Evolutionary conservation across 2,888 invertebrate genomes (phyloP).

Genomic region (Pandemis cinnamomeana): DNA sequence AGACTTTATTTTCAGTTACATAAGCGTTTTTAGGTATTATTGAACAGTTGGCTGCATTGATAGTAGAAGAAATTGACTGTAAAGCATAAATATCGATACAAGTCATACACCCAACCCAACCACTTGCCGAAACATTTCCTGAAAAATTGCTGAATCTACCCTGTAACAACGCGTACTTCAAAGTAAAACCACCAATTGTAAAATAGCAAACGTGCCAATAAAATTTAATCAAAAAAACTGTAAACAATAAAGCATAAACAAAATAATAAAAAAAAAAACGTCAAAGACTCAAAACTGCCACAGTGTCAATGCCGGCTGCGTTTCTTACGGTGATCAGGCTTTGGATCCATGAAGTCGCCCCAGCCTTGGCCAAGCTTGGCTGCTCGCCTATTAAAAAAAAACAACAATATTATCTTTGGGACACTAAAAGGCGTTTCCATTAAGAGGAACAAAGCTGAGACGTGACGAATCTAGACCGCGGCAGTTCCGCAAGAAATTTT

Average conservation of each 20-base stretch:
- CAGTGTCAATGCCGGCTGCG: constrained; percentile 48
- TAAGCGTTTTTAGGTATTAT: too few relatives aligned
- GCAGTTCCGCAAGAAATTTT: too few relatives aligned
- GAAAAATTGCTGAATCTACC: too few relatives aligned
- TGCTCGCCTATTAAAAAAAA: constrained; percentile 53
- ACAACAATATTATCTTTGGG: background rate
- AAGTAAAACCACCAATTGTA: background rate
- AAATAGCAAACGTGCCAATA: background rate
- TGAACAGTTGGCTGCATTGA: too few relatives aligned
- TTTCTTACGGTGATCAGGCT: constrained; percentile 45
- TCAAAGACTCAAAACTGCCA: constrained; percentile 33
- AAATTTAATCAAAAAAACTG: background rate
- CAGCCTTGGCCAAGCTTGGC: constrained; percentile 59
- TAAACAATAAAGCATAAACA: background rate
- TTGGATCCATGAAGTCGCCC: constrained; percentile 50
- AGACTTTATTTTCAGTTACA: too few relatives aligned
- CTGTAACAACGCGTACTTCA: background rate
- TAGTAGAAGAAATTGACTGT: too few relatives aligned
- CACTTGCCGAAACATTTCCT: too few relatives aligned
- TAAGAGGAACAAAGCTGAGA: too few relatives aligned
- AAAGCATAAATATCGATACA: too few relatives aligned
- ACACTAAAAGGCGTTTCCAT: too few relatives aligned
- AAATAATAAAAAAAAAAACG: constrained; percentile 9
- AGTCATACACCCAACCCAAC: too few relatives aligned
- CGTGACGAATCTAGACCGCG: too few relatives aligned